Conservation (phyloP, 2,113 vertebrate species). For the Panthera leo region DNA sequence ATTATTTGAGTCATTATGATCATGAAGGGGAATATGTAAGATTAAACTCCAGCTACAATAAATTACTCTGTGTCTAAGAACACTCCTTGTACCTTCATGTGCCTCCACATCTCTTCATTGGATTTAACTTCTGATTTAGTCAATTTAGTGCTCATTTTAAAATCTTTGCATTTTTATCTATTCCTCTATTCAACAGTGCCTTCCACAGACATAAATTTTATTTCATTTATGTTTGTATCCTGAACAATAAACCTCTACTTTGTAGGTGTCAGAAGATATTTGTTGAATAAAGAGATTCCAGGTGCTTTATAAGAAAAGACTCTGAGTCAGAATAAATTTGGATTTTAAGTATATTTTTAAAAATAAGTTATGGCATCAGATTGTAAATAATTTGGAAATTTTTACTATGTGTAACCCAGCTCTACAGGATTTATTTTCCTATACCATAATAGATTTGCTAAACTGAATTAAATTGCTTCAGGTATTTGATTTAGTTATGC, state of each 20-base stretch:
- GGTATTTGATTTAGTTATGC: background rate
- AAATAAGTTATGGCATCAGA: background rate
- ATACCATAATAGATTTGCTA: background rate
- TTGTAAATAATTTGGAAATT: conserved; percentile 18
- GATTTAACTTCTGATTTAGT: background rate
- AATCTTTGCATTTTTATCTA: background rate
- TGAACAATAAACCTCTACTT: background rate
- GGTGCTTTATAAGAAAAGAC: background rate
- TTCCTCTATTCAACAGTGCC: background rate
- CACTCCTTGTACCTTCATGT: background rate
- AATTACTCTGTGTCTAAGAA: background rate
- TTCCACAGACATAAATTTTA: background rate
- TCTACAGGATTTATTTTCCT: background rate
- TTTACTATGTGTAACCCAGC: background rate
- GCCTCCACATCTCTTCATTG: background rate
- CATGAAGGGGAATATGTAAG: background rate
- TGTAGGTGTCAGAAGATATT: background rate
- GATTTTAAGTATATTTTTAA: background rate
- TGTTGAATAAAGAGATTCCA: background rate
- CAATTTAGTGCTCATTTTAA: background rate
- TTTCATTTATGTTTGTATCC: background rate
- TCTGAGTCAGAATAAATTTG: background rate
- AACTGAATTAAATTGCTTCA: background rate
- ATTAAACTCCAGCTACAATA: background rate
- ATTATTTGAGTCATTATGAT: background rate